phyloP scores from a whole-genome alignment of 2,113 vertebrate genomes.

The Calidris pygmaea region DNA sequence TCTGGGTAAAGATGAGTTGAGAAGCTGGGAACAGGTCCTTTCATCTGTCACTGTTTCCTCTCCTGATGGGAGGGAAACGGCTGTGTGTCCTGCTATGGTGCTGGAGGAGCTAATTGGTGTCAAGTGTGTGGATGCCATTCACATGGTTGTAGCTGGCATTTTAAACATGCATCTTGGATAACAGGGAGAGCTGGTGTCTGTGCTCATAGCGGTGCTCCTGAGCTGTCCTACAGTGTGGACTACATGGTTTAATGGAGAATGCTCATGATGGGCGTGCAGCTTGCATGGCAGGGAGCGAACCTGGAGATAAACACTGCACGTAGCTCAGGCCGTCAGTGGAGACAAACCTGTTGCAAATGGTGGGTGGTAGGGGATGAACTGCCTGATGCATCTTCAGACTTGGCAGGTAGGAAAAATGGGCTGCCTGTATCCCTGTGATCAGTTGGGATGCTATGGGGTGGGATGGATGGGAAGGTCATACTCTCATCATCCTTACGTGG shows the following conservation, averaged over 20 bases:
- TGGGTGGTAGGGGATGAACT: neutral
- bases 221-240: neutral
- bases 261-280: neutral
- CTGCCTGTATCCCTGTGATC: neutral
- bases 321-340: neutral
- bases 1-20: neutral
- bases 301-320: neutral
- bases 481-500: neutral
- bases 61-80: neutral
- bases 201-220: neutral
- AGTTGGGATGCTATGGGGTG: neutral
- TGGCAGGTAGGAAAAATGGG: neutral
- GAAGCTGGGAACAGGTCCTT: neutral
- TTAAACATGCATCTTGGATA: neutral
- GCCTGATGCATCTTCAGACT: neutral
- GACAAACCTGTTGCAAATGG: neutral
- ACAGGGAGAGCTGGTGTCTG: neutral
- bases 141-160: rapidly evolving
- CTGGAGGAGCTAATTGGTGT: neutral
- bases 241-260: neutral
- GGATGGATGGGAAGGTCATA: neutral
- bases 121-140: neutral
- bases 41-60: neutral
- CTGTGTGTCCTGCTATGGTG: neutral
- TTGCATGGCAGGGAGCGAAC: neutral